Conservation (phyloP, 1,140 invertebrate genomes). For the Cotesia chilonis region DNA sequence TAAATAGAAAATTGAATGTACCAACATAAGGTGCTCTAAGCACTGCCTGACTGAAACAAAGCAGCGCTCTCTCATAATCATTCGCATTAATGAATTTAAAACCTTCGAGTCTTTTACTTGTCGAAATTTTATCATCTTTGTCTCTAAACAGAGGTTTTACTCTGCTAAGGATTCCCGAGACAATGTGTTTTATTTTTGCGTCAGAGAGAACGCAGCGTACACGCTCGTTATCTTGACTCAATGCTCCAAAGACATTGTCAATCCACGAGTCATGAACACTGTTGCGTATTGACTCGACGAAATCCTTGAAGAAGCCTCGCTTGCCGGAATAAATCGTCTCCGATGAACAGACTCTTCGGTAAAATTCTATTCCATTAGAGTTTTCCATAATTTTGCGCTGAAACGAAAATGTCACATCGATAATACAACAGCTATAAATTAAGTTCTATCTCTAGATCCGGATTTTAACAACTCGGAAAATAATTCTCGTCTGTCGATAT, state of each 20-base stretch:
- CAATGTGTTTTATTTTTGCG: slow-evolving; percentile 63
- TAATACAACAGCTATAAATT: too few species aligned
- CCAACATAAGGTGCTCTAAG: slow-evolving; percentile 69
- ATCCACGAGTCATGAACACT: slow-evolving; percentile 65
- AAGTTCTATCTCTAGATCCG: too few species aligned
- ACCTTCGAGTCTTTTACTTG: slow-evolving; percentile 62
- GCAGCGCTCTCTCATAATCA: slow-evolving; percentile 66
- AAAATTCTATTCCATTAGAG: slow-evolving; percentile 38
- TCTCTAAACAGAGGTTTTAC: slow-evolving; percentile 67
- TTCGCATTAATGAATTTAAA: slow-evolving; percentile 60
- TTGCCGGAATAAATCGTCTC: slow-evolving; percentile 69
- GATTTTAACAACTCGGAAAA: too few species aligned
- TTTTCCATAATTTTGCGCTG: slow-evolving; percentile 30
- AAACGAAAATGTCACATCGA: too few species aligned
- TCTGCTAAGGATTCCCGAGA: slow-evolving; percentile 65
- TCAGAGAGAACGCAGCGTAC: slow-evolving; percentile 66
- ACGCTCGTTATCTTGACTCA: slow-evolving; percentile 65
- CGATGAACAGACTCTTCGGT: slow-evolving; percentile 67
- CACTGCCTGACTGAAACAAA: slow-evolving; percentile 71
- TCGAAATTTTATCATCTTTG: slow-evolving; percentile 66
- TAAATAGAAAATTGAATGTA: slow-evolving; percentile 31
- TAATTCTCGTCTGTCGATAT: too few species aligned
- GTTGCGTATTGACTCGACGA: slow-evolving; percentile 63
- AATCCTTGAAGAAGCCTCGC: slow-evolving; percentile 70
- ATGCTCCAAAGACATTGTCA: slow-evolving; percentile 64